Percentiles rank a stretch among this genome's conserved stretches.
Conservation (phyloP, 1,140 invertebrate genomes). For the Cherax destructor region DNA sequence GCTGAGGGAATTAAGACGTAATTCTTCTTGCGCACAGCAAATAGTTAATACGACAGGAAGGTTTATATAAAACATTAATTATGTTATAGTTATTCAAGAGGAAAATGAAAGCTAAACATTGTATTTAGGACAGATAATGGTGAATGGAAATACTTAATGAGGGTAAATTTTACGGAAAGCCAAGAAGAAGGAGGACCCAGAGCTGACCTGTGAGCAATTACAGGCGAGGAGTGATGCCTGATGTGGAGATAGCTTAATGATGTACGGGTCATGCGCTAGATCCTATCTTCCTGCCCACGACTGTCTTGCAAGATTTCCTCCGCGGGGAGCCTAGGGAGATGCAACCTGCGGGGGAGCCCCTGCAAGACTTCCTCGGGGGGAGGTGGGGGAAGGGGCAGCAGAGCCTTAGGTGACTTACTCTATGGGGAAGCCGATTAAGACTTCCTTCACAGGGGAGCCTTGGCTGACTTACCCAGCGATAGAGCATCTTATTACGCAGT, state of each 20-base stretch:
- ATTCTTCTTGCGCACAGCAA: background rate
- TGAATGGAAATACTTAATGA: background rate
- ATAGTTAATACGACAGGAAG: background rate
- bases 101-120: background rate
- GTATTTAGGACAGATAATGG: background rate
- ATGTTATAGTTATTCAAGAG: background rate
- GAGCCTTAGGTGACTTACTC: too few relatives aligned
- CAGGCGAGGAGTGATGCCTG: conserved; percentile 37
- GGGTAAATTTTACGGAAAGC: background rate
- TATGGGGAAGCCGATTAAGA: too few relatives aligned
- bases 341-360: too few relatives aligned
- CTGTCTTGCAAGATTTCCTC: background rate
- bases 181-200: background rate
- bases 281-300: conserved; percentile 13
- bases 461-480: too few relatives aligned
- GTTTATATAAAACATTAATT: background rate
- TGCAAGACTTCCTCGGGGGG: too few relatives aligned
- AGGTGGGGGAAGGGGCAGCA: background rate
- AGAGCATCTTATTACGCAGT: too few relatives aligned
- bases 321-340: too few relatives aligned
- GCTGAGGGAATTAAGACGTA: background rate
- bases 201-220: conserved; percentile 24
- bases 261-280: conserved; percentile 25
- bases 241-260: conserved; percentile 25
- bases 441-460: too few relatives aligned